Evolutionary conservation across 2,797 vertebrate genomes (phyloP).

Genomic region (Eurystomus glaucurus): DNA sequence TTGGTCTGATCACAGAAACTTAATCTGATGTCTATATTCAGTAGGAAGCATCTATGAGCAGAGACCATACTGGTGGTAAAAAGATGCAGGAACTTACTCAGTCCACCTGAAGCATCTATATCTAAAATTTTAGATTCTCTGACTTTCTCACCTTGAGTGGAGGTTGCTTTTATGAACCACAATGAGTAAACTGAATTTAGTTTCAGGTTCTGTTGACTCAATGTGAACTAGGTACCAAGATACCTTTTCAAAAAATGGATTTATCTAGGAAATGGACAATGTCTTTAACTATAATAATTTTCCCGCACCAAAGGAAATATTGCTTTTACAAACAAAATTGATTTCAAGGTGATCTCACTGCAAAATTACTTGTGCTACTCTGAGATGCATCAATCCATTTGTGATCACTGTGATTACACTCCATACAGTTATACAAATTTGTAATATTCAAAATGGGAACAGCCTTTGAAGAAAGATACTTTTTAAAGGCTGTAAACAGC

Average conservation of each 20-base stretch:
- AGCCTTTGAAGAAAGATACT: neutral
- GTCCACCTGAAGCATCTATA: neutral
- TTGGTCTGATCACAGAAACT: neutral
- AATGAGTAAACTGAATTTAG: neutral
- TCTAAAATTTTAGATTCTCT: neutral
- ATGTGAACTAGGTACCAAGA: neutral
- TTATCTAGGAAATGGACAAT: neutral
- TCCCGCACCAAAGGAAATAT: conserved; percentile 42
- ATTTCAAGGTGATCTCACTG: conserved; percentile 8
- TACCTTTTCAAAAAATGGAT: neutral
- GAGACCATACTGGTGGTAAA: neutral
- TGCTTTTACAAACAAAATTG: conserved; percentile 59
- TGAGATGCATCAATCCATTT: neutral
- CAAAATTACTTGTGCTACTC: conserved; percentile 39
- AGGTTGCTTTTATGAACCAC: neutral
- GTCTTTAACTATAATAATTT: neutral
- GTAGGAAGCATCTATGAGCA: neutral
- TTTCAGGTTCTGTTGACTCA: neutral
- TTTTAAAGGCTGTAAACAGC: neutral
- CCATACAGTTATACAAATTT: neutral
- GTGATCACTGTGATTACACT: neutral
- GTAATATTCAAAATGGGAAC: neutral
- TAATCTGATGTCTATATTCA: neutral
- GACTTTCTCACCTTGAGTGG: neutral
- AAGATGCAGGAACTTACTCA: neutral